Evolutionary conservation across 2,888 invertebrate species (phyloP).

Genomic region (Carabus problematicus): DNA sequence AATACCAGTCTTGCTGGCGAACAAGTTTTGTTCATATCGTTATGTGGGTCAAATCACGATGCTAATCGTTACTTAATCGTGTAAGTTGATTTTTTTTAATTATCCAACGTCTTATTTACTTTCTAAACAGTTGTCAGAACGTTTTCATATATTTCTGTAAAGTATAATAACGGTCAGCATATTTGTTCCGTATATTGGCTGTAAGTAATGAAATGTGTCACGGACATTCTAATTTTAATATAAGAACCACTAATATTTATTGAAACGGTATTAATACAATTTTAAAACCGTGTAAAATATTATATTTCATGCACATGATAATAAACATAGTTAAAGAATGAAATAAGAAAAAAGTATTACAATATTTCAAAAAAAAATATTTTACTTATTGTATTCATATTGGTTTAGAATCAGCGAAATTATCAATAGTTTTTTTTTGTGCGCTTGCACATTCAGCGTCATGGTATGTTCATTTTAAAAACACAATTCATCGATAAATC

Average conservation of each 20-base stretch:
- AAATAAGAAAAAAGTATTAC: background rate
- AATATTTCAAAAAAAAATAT: slow-evolving; percentile 17
- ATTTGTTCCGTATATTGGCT: background rate
- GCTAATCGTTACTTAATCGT: slow-evolving; percentile 13
- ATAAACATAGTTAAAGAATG: no score
- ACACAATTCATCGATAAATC: slow-evolving; percentile 21
- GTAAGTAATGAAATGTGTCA: no score
- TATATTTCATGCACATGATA: no score
- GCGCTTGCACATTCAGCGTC: slow-evolving; percentile 18
- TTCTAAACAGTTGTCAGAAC: slow-evolving; percentile 3
- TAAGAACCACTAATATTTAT: no score
- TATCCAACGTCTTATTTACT: slow-evolving; percentile 9
- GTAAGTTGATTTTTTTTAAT: slow-evolving; percentile 11
- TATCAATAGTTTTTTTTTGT: no score
- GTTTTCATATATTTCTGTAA: background rate
- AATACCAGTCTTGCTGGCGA: background rate
- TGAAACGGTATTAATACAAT: no score
- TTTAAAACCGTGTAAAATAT: no score
- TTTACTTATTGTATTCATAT: slow-evolving; percentile 15
- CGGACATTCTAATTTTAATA: no score
- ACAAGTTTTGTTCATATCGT: background rate
- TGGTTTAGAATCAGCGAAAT: no score
- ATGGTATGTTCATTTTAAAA: slow-evolving; percentile 27
- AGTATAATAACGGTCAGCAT: background rate
- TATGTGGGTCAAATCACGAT: slow-evolving; percentile 3